Percentiles rank a stretch among this genome's conserved stretches.
These are phyloP conservation scores for Ctenochaetus hawaiiensis DNA, from an alignment of 2,797 vertebrate genomes.

Conservation along the genomic window DNA sequence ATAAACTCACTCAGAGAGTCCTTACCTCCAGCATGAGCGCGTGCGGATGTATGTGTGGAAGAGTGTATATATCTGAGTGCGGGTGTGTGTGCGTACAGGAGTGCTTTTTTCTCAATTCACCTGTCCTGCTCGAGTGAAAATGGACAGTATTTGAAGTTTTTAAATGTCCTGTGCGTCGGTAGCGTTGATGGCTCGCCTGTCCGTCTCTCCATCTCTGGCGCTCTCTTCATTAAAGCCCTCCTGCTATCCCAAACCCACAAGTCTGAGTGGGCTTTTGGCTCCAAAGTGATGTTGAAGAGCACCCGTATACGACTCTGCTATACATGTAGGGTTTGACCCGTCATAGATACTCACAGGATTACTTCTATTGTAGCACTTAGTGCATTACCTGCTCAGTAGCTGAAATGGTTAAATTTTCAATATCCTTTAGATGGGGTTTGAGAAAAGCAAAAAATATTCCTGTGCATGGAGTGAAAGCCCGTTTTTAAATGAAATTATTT, in stretches of 20 bases:
- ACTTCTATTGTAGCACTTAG: conserved; percentile 68
- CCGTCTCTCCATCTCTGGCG: conserved; percentile 67
- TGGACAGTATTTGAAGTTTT: conserved; percentile 83
- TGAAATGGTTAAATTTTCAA: conserved; percentile 71
- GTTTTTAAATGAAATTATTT: conserved; percentile 53
- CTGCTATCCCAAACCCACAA: conserved; percentile 77
- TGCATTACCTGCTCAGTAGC: conserved; percentile 65
- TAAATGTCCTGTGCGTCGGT: conserved; percentile 80
- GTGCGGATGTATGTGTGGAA: conserved; percentile 66
- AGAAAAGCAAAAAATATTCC: conserved; percentile 39
- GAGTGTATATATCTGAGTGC: conserved; percentile 67
- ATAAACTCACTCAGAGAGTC: conserved; percentile 80
- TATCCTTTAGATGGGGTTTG: conserved; percentile 58
- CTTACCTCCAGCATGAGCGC: conserved; percentile 69
- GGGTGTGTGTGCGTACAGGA: conserved; percentile 44
- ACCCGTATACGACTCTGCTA: conserved; percentile 71
- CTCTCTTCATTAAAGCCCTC: conserved; percentile 78
- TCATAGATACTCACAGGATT: conserved; percentile 63
- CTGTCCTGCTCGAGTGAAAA: conserved; percentile 82
- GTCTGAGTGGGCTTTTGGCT: conserved; percentile 83
- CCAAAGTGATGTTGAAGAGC: conserved; percentile 86
- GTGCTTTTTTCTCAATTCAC: conserved; percentile 78
- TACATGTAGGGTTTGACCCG: conserved; percentile 77
- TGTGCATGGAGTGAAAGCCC: neutral
- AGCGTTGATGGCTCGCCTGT: conserved; percentile 72